These are phyloP conservation scores for Ranitomeya variabilis DNA, from an alignment of 2,113 vertebrate species.

Conservation along the genomic window DNA sequence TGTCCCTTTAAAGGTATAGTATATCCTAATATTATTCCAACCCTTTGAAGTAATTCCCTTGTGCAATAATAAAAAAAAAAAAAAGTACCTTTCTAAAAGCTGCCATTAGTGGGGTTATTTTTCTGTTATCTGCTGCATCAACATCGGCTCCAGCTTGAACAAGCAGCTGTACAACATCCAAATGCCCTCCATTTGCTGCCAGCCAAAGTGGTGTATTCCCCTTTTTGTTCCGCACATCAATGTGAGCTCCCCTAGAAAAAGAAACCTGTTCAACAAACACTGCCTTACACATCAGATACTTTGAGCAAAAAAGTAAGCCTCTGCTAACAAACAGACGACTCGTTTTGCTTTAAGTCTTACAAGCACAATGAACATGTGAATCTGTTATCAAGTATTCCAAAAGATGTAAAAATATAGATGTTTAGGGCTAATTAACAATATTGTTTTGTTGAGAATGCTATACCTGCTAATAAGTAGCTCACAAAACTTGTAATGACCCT, in stretches of 20 bases:
- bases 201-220: constrained; percentile 98
- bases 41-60: no score
- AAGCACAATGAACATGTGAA: no score
- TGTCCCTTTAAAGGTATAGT: no score
- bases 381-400: no score
- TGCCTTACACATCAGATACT: not conserved
- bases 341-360: no score
- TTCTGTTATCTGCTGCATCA: constrained; percentile 97
- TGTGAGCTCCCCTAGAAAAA: constrained; percentile 89
- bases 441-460: not conserved
- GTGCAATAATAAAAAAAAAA: not conserved
- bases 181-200: constrained; percentile 95
- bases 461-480: constrained; percentile 98
- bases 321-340: no score
- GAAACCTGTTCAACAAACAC: constrained; percentile 1
- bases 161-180: constrained; percentile 94
- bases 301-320: no score
- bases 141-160: constrained; percentile 96
- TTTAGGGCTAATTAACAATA: no score
- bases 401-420: no score
- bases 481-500: constrained; percentile 99
- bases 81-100: constrained; percentile 94
- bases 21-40: no score
- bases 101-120: constrained; percentile 98
- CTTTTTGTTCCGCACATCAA: constrained; percentile 98